Conservation (phyloP, 2,888 invertebrate species). For the Lithophane socia region DNA sequence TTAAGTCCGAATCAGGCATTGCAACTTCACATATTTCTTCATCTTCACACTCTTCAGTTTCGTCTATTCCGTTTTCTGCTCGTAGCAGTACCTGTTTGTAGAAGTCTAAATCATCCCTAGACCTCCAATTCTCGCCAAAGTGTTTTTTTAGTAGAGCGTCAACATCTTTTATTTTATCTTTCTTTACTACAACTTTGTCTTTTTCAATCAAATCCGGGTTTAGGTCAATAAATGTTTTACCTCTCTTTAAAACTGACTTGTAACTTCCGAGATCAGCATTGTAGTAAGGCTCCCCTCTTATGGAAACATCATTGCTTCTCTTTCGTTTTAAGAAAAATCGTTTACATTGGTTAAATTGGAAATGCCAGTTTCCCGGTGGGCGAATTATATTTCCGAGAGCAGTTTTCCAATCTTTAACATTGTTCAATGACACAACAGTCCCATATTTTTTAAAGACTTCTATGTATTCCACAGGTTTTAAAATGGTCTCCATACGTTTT, state of each 20-base stretch:
- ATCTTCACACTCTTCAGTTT: slow-evolving; percentile 31
- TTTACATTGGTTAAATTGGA: slow-evolving; percentile 48
- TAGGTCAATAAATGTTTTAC: slow-evolving; percentile 37
- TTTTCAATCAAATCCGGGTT: slow-evolving; percentile 38
- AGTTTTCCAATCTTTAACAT: too few relatives aligned
- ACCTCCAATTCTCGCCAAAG: slow-evolving; percentile 42
- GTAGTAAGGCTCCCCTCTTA: slow-evolving; percentile 33
- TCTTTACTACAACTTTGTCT: slow-evolving; percentile 44
- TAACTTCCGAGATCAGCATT: slow-evolving; percentile 31
- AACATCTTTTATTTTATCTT: slow-evolving; percentile 48
- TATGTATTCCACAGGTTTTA: too few relatives aligned
- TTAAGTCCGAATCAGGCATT: slow-evolving; percentile 33
- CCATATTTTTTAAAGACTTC: too few relatives aligned
- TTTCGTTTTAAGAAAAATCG: slow-evolving; percentile 45
- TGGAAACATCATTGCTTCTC: slow-evolving; percentile 26
- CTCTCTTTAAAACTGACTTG: slow-evolving; percentile 41
- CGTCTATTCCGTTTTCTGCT: slow-evolving; percentile 25
- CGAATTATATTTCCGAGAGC: too few relatives aligned
- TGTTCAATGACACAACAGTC: too few relatives aligned
- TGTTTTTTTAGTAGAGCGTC: slow-evolving; percentile 41
- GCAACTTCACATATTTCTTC: slow-evolving; percentile 36
- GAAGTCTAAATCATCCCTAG: slow-evolving; percentile 39
- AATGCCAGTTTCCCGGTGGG: slow-evolving; percentile 40
- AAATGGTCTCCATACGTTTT: too few relatives aligned
- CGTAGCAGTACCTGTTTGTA: slow-evolving; percentile 21